Percentiles rank a stretch among this genome's conserved stretches.
phyloP scores from a whole-genome alignment of 2,888 invertebrate genomes.

The Pasiphila rectangulata region DNA sequence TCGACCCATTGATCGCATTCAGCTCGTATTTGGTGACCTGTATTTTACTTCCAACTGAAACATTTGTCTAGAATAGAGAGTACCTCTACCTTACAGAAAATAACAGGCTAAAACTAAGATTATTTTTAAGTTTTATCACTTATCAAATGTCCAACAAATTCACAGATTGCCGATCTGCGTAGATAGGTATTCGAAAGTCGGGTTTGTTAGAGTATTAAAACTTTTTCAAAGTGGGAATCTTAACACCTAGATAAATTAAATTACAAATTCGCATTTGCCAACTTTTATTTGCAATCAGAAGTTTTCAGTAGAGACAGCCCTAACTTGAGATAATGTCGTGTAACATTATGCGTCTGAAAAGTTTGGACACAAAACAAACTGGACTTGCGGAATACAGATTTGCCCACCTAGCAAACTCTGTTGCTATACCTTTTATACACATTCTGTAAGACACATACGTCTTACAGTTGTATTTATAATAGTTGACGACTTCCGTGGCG shows the following conservation, averaged over 20 bases:
- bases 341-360: constrained; percentile 40
- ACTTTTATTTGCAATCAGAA: constrained; percentile 23
- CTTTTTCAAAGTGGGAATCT: constrained; percentile 6
- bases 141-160: no score
- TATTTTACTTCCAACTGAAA: constrained; percentile 5
- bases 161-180: no score
- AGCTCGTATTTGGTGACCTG: constrained; percentile 8
- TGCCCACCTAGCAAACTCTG: background rate
- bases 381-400: constrained; percentile 15
- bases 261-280: constrained; percentile 19
- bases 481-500: no score
- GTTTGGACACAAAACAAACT: constrained; percentile 29
- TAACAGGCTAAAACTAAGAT: no score
- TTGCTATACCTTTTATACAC: no score
- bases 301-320: constrained; percentile 15
- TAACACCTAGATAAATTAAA: constrained; percentile 19
- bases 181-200: no score
- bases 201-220: constrained; percentile 2
- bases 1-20: constrained; percentile 10
- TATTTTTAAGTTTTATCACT: no score
- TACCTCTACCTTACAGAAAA: no score
- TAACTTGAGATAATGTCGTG: constrained; percentile 20
- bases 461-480: no score
- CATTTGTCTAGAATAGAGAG: background rate
- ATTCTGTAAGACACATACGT: no score